These are phyloP conservation scores for Portunus trituberculatus DNA, from an alignment of 1,140 invertebrate genomes.

Conservation along the genomic window DNA sequence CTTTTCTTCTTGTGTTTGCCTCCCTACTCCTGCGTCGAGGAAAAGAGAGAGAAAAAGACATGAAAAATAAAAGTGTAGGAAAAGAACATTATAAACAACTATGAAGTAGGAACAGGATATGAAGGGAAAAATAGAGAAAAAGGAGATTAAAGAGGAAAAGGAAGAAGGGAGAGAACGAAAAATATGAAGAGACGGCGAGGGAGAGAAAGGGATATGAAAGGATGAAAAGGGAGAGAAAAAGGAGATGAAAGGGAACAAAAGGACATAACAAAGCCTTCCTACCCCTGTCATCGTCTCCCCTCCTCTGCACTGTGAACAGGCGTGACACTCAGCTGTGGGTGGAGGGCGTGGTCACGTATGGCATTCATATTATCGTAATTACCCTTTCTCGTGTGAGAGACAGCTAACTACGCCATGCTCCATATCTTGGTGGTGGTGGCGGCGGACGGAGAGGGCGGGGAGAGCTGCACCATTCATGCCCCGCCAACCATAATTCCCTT, in stretches of 20 bases:
- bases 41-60: no score
- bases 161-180: no score
- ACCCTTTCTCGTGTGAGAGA: slow-evolving; percentile 2
- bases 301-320: neutral
- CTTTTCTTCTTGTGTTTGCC: no score
- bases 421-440: slow-evolving; percentile 23
- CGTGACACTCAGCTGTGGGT: neutral
- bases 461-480: neutral
- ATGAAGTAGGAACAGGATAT: no score
- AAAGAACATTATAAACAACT: no score
- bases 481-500: neutral
- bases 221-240: no score
- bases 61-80: no score
- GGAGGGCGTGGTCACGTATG: neutral
- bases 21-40: no score
- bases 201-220: no score
- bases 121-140: no score
- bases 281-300: neutral
- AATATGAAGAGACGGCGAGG: no score
- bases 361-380: slow-evolving; percentile 38
- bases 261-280: neutral
- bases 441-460: neutral
- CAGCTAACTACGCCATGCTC: slow-evolving; percentile 32
- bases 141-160: no score
- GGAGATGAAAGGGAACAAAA: slow-evolving; percentile 1